Conservation (phyloP, 1,140 invertebrate genomes). For the Caligus rogercresseyi region DNA sequence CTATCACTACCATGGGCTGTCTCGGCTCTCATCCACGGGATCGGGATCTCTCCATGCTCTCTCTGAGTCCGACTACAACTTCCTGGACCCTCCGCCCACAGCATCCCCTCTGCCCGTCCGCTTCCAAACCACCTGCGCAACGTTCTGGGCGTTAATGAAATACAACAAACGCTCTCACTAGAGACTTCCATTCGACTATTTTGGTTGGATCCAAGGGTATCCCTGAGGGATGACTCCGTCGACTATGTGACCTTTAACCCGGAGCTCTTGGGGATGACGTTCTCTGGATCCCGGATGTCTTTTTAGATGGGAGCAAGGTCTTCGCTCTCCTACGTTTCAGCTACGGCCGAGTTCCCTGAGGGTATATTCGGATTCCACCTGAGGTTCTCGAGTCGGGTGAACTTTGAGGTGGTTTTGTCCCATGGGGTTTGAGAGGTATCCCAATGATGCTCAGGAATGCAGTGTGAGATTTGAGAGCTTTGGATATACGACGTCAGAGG, state of each 20-base stretch:
- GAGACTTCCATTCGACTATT: conserved; percentile 12
- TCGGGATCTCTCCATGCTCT: too few species aligned
- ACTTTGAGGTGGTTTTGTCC: conserved; percentile 16
- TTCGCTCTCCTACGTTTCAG: background rate
- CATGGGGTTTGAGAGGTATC: conserved; percentile 8
- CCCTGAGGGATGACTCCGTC: background rate
- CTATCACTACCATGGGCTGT: too few species aligned
- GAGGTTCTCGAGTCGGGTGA: conserved; percentile 7
- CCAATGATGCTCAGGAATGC: conserved; percentile 5
- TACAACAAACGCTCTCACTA: conserved; percentile 3
- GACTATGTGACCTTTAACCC: conserved; percentile 16
- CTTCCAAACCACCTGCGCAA: background rate
- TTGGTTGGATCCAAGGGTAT: background rate
- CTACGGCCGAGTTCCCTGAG: background rate
- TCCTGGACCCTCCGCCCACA: too few species aligned
- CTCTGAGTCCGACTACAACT: too few species aligned
- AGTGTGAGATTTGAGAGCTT: conserved; percentile 12
- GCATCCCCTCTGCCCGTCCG: too few species aligned
- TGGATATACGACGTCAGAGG: background rate
- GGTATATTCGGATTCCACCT: conserved; percentile 4
- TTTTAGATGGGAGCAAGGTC: conserved; percentile 7
- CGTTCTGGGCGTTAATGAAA: background rate
- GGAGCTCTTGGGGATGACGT: background rate
- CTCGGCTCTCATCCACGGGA: too few species aligned
- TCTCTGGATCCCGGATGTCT: conserved; percentile 18